Evolutionary conservation across 2,888 invertebrate species (phyloP).

Genomic region (Chymomyza procnemis): DNA sequence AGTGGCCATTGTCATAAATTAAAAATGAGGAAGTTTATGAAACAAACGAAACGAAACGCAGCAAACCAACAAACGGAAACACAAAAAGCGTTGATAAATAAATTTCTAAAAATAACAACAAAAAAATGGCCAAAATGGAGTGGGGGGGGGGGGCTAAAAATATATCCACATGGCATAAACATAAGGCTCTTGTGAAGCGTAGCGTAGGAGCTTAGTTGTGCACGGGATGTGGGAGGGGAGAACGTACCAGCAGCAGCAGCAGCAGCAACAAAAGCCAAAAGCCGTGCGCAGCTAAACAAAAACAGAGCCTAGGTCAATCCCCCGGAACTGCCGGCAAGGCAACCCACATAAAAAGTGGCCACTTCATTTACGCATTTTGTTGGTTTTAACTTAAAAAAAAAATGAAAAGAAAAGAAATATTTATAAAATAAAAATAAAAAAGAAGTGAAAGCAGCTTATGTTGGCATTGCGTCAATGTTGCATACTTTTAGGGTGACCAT

Average conservation of each 20-base stretch:
- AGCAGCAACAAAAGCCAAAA: conserved; percentile 35
- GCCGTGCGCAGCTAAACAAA: conserved; percentile 11
- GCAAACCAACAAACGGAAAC: conserved; percentile 52
- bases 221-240: neutral
- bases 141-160: neutral
- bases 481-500: conserved; percentile 9
- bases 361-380: neutral
- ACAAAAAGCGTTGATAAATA: conserved; percentile 68
- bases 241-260: no score
- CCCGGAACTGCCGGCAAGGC: neutral
- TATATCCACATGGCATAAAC: conserved; percentile 5
- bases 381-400: neutral
- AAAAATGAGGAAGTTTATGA: conserved; percentile 70
- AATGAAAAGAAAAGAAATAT: neutral
- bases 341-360: neutral
- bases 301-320: neutral
- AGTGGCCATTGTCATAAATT: conserved; percentile 72
- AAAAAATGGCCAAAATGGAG: conserved; percentile 9
- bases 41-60: conserved; percentile 52
- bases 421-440: conserved; percentile 3
- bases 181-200: conserved; percentile 17
- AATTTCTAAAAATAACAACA: conserved; percentile 52
- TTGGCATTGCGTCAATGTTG: conserved; percentile 15
- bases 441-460: conserved; percentile 28
- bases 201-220: neutral